Evolutionary conservation across 2,113 vertebrate genomes (phyloP), one percentile per base, ranked within the genome.

Genomic region (Microtus montanus): DNA sequence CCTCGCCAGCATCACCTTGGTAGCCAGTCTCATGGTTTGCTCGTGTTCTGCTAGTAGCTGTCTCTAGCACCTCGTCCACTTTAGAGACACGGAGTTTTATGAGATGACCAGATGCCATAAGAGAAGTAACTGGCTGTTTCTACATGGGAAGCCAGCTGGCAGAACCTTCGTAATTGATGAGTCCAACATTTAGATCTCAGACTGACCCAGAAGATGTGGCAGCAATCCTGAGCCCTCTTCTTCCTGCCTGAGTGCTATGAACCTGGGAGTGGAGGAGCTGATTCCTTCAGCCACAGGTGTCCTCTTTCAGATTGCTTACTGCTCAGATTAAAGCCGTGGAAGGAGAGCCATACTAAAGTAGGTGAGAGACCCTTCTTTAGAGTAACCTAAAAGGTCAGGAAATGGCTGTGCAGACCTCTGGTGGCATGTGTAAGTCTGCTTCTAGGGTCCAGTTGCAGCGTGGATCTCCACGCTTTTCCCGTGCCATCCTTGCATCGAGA

Each of bases 231-330:
- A 68, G 41, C 77, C 33, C 38, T 64, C 38, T 64, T 54, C 64
- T 26, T 84, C 80, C n/a, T 82, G 52, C 20, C 14, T 58, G 54
- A 58, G 54, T 17, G 35, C n/a, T 8, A 24, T 75, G 77, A 73
- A 78, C 74, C 38, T 70, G 22, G 63, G n/a, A 54, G 38, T 28
- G 1, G 7, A 20, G 0, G 0, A 89, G 9, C 2, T 44, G 44
- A 58, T 66, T 49, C 4, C 44, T 96, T 33, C 49, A 8, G 22
- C 52, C 75, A 78, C 13, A 86, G 52, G 66, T 6, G n/a, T 41
- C n/a, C 68, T 74, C 41, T 75, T 35, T 75, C n/a, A 85, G 71
- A 86, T 61, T 35, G 84, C n/a, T 90, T 90, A 75, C 71, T 77
- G 30, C 41, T 80, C 49, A 80, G 3, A 87, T 68, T 58, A 86